Evolutionary conservation across 30 jellyfish, hydroid and myxozoan genomes (phyloP).

Genomic region (Nemopilema nomurai): DNA sequence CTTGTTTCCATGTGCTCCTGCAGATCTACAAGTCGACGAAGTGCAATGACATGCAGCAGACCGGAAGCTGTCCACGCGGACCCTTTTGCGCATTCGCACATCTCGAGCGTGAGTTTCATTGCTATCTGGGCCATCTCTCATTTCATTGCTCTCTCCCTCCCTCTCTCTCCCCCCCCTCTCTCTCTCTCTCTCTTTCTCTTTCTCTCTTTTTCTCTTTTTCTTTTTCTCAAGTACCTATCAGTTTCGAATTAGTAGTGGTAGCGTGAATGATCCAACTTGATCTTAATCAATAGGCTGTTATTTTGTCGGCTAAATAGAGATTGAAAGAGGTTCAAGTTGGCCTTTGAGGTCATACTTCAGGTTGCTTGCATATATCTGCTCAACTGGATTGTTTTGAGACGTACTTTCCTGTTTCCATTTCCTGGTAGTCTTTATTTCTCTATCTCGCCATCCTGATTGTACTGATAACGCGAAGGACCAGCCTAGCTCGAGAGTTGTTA

Average conservation of each 20-base stretch:
- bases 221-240: too few species aligned
- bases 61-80: conserved; percentile 98
- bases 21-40: conserved; percentile 96
- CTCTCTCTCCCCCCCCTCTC: not conserved
- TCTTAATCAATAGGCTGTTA: not conserved
- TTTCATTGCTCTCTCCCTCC: not conserved
- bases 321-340: too few species aligned
- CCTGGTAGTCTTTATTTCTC: too few species aligned
- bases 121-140: not conserved
- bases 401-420: too few species aligned
- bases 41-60: conserved; percentile 99
- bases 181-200: not conserved
- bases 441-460: too few species aligned
- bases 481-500: too few species aligned
- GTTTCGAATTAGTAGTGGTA: too few species aligned
- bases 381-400: too few species aligned
- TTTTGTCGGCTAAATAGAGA: too few species aligned
- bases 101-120: conserved; percentile 83
- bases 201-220: not conserved
- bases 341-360: too few species aligned
- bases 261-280: not conserved
- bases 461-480: too few species aligned
- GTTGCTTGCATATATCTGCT: too few species aligned
- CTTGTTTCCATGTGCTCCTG: not conserved
- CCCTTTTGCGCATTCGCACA: conserved; percentile 99